phyloP scores from a whole-genome alignment of 1,140 invertebrate species.

The Drosophila saltans region DNA sequence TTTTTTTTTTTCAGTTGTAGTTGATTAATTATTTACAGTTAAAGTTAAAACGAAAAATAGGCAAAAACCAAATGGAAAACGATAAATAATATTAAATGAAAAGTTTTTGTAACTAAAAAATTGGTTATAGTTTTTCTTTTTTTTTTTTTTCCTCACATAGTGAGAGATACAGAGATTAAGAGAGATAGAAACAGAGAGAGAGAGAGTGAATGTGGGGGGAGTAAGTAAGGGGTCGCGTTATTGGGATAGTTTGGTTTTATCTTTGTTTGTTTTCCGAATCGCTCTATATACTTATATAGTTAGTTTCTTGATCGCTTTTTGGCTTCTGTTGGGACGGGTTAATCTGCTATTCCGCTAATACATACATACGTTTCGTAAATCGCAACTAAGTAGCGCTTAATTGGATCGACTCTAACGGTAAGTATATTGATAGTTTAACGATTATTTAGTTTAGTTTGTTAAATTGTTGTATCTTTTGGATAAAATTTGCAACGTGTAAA shows the following conservation, averaged over 20 bases:
- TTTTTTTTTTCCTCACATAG: conserved; percentile 28
- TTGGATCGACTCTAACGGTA: conserved; percentile 76
- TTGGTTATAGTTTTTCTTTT: conserved; percentile 62
- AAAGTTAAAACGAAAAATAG: conserved; percentile 51
- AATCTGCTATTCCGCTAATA: conserved; percentile 83
- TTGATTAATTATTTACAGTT: conserved; percentile 78
- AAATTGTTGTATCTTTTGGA: conserved; percentile 45
- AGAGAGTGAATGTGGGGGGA: conserved; percentile 1
- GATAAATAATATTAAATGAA: conserved; percentile 47
- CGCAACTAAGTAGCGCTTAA: conserved; percentile 77
- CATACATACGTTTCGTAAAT: conserved; percentile 72
- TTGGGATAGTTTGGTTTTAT: conserved; percentile 32
- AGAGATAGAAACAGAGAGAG: neutral
- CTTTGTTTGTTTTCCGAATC: conserved; percentile 34
- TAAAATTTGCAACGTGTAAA: conserved; percentile 65
- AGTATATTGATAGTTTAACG: conserved; percentile 58
- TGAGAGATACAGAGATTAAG: conserved; percentile 1
- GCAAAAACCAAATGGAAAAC: conserved; percentile 63
- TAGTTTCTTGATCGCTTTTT: conserved; percentile 41
- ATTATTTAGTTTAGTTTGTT: conserved; percentile 45
- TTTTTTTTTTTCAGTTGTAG: conserved; percentile 27
- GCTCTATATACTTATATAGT: conserved; percentile 17
- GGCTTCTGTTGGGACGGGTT: conserved; percentile 81
- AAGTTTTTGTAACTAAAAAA: conserved; percentile 52
- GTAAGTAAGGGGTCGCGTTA: conserved; percentile 43